These are phyloP conservation scores for Tinamus major DNA, from an alignment of 2,797 vertebrate species.

Conservation along the genomic window DNA sequence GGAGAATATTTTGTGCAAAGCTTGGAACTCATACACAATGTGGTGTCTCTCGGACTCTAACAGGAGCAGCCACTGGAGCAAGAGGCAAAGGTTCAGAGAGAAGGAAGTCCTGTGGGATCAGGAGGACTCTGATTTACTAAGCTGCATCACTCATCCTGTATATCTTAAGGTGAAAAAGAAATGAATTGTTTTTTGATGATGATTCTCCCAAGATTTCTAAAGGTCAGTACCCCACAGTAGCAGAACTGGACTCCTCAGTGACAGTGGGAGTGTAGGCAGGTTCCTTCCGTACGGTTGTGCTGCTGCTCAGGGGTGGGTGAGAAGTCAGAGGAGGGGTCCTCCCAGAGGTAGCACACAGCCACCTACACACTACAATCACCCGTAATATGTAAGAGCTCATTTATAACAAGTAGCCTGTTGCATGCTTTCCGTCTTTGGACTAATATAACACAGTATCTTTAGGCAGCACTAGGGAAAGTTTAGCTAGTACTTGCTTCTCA, in stretches of 20 bases:
- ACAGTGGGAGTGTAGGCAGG: background rate
- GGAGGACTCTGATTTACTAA: background rate
- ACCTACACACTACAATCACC: background rate
- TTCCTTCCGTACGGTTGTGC: background rate
- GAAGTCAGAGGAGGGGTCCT: background rate
- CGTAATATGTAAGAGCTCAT: background rate
- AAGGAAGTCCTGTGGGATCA: background rate
- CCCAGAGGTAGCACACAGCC: rapidly evolving
- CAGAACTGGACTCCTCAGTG: background rate
- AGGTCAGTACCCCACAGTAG: background rate
- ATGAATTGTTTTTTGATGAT: background rate
- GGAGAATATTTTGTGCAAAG: background rate
- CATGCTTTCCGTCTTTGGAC: background rate
- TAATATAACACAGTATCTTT: background rate
- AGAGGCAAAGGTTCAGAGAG: background rate
- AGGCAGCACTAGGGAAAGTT: background rate
- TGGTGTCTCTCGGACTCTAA: background rate
- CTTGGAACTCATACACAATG: background rate
- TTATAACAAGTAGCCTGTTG: background rate
- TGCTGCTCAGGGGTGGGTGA: background rate
- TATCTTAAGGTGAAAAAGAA: background rate
- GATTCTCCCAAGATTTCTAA: background rate
- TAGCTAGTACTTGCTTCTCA: background rate
- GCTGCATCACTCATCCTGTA: background rate
- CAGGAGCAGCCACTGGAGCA: background rate